Conservation (phyloP, 2,113 vertebrate genomes). For the Pluvialis apricaria region DNA sequence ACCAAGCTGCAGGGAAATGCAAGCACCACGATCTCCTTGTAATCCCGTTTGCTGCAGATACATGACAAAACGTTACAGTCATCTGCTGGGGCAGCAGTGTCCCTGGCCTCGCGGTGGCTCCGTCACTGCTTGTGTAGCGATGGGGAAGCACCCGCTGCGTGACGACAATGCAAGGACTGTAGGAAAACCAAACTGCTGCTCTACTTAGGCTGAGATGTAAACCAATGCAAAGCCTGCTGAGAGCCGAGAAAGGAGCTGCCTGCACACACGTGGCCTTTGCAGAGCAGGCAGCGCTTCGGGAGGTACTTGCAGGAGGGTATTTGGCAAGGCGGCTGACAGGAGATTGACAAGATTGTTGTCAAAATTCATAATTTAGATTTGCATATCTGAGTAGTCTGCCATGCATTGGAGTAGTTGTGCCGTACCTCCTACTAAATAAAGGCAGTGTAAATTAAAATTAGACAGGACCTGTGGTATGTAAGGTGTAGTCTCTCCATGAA, state of each 20-base stretch:
- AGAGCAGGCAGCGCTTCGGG: not conserved
- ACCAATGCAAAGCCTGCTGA: rapidly evolving
- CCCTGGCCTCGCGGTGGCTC: not conserved
- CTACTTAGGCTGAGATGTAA: not conserved
- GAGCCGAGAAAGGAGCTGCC: not conserved
- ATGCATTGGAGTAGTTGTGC: not conserved
- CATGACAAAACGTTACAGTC: rapidly evolving
- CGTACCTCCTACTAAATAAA: not conserved
- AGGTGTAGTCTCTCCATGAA: not conserved
- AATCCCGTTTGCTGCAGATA: not conserved
- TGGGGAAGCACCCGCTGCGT: not conserved
- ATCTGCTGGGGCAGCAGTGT: not conserved
- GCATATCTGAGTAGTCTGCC: not conserved
- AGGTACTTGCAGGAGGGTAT: not conserved
- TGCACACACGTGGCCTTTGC: rapidly evolving
- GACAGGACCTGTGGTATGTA: rapidly evolving
- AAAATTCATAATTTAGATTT: not conserved
- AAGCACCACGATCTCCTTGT: not conserved
- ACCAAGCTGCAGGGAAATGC: not conserved
- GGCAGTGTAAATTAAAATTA: not conserved
- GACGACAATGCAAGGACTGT: not conserved
- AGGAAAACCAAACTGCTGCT: not conserved
- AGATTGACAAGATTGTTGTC: not conserved
- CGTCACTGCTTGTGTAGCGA: rapidly evolving
- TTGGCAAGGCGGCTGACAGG: not conserved